Conservation (phyloP, 2,113 vertebrate genomes). For the Lophura nycthemera region DNA sequence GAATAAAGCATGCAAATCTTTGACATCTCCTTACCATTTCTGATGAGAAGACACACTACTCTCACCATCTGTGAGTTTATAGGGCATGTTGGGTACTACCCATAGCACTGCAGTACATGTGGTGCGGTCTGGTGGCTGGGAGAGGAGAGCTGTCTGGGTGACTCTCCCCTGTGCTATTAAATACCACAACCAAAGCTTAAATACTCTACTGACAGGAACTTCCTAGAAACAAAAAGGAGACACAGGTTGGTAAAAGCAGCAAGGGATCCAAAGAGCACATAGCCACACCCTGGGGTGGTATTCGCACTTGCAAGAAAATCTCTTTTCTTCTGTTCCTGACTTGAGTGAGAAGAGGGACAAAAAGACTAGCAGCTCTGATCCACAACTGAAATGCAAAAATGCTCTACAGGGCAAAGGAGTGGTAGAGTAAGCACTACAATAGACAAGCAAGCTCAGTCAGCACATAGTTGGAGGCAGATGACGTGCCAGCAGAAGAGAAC, state of each 20-base stretch:
- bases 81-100: background rate
- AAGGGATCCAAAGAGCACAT: background rate
- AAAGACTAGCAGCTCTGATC: background rate
- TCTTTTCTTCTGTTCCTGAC: background rate
- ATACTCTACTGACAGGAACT: background rate
- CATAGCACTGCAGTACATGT: fast-evolving
- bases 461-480: conserved; percentile 61
- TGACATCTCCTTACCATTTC: fast-evolving
- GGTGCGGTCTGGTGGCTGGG: too few species aligned
- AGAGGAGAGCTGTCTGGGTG: background rate
- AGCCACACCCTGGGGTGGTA: background rate
- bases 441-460: conserved; percentile 53
- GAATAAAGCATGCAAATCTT: background rate
- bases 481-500: conserved; percentile 59
- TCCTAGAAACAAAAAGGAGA: background rate
- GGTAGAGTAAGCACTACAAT: background rate
- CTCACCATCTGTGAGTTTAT: background rate
- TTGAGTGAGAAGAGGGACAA: background rate
- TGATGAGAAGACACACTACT: background rate
- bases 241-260: background rate
- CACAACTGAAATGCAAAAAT: conserved; percentile 10
- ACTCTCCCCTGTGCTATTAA: background rate
- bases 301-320: background rate
- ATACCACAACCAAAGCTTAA: background rate
- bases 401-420: conserved; percentile 43